Percentiles rank a stretch among this genome's conserved stretches.
Evolutionary conservation across 2,888 invertebrate genomes (phyloP).

Genomic region (Andrena dorsata): DNA sequence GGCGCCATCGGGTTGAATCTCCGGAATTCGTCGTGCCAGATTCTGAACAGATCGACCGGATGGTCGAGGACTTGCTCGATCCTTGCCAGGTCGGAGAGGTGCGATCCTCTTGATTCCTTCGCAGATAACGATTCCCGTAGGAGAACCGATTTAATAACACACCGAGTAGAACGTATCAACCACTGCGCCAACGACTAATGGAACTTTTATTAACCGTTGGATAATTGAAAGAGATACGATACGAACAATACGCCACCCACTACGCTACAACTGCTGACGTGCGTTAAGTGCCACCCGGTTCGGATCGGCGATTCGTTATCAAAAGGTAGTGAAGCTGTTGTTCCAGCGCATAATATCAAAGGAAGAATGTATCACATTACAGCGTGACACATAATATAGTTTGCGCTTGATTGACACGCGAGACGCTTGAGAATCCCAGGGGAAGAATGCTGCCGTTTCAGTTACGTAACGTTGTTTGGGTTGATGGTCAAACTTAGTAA

Average conservation of each 20-base stretch:
- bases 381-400: no score
- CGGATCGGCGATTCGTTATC: not conserved
- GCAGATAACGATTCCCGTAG: slow-evolving; percentile 18
- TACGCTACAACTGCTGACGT: no score
- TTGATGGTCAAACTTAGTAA: not conserved
- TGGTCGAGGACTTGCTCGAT: slow-evolving; percentile 82
- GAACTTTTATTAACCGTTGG: not conserved
- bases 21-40: slow-evolving; percentile 84
- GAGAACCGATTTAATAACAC: slow-evolving; percentile 18
- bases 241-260: no score
- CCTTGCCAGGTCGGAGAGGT: slow-evolving; percentile 79
- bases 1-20: slow-evolving; percentile 70
- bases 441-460: not conserved
- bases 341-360: not conserved
- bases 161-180: slow-evolving; percentile 12
- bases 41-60: slow-evolving; percentile 85
- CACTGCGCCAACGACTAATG: slow-evolving; percentile 17
- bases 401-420: not conserved
- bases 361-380: not conserved
- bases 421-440: slow-evolving; percentile 1
- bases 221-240: not conserved
- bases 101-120: slow-evolving; percentile 28
- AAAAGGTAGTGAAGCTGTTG: not conserved
- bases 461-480: slow-evolving; percentile 7
- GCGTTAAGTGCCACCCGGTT: not conserved